These are phyloP conservation scores for Drosophila dunni DNA, from an alignment of 1,140 invertebrate species.

Conservation along the genomic window DNA sequence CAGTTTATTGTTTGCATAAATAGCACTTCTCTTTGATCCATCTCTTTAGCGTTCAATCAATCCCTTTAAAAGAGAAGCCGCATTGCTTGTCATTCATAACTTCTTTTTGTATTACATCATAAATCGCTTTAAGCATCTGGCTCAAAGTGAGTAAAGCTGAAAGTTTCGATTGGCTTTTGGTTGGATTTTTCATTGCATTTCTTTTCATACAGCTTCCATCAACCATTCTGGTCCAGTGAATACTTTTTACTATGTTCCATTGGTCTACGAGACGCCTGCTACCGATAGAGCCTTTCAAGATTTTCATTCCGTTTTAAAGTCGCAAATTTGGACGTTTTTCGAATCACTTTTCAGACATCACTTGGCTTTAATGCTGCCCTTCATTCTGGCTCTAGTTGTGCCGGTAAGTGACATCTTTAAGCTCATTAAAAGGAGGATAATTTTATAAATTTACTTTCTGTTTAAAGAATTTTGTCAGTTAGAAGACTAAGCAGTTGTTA, in stretches of 20 bases:
- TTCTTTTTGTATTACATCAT: conserved; percentile 55
- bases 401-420: conserved; percentile 39
- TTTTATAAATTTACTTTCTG: no score
- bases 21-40: not conserved
- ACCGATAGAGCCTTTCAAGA: not conserved
- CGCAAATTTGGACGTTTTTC: conserved; percentile 50
- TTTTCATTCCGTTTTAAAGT: conserved; percentile 44
- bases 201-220: conserved; percentile 41
- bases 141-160: conserved; percentile 41
- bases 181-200: not conserved
- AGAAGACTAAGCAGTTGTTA: no score
- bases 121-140: conserved; percentile 64
- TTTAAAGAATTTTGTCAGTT: no score
- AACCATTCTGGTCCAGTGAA: conserved; percentile 49
- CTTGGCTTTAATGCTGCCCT: conserved; percentile 57
- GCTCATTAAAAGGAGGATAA: no score
- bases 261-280: conserved; percentile 46
- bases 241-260: conserved; percentile 58
- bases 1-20: no score
- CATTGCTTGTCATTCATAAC: conserved; percentile 57
- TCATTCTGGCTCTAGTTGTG: conserved; percentile 49
- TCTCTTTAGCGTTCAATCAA: conserved; percentile 37
- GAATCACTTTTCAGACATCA: conserved; percentile 64
- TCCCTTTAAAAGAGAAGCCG: conserved; percentile 51
- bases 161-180: no score